These are phyloP conservation scores for Trichoplax adhaerens DNA, from an alignment of 37 sponge, comb jelly and placozoan genomes.

Conservation along the genomic window DNA sequence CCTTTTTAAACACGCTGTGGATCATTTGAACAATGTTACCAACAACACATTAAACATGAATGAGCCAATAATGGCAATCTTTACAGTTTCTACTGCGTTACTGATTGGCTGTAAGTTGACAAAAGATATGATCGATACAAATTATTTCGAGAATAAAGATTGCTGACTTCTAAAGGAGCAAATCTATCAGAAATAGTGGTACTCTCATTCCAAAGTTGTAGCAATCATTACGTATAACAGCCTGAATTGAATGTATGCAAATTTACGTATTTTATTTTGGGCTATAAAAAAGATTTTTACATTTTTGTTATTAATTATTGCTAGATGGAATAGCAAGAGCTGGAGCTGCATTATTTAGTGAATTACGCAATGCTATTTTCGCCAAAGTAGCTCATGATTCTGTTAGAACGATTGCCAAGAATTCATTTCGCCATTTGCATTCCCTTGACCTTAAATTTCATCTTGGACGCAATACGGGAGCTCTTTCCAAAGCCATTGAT, in stretches of 20 bases:
- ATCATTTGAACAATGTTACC: conserved; percentile 14
- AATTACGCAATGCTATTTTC: conserved; percentile 81
- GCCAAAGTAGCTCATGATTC: conserved; percentile 86
- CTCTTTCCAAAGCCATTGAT: conserved; percentile 84
- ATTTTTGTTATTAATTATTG: neutral
- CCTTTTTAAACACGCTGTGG: conserved; percentile 83
- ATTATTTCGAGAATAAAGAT: too few relatives aligned
- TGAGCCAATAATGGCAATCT: conserved; percentile 41
- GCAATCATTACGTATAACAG: neutral
- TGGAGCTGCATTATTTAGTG: conserved; percentile 57
- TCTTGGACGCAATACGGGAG: conserved; percentile 81
- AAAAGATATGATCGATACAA: too few relatives aligned
- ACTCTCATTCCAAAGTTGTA: neutral
- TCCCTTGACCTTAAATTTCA: conserved; percentile 83
- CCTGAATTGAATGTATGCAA: neutral
- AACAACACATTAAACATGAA: conserved; percentile 30
- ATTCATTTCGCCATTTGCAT: conserved; percentile 81
- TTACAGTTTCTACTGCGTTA: conserved; percentile 59
- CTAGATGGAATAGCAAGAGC: conserved; percentile 69
- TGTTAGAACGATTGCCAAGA: conserved; percentile 64
- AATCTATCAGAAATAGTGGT: conserved; percentile 1
- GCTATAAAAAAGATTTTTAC: neutral
- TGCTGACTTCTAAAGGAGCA: neutral
- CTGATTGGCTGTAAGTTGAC: conserved; percentile 56
- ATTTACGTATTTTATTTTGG: neutral